Evolutionary conservation across 2,888 invertebrate genomes (phyloP), one percentile per base, ranked within the genome.

Genomic region (Oxytorus armatus): DNA sequence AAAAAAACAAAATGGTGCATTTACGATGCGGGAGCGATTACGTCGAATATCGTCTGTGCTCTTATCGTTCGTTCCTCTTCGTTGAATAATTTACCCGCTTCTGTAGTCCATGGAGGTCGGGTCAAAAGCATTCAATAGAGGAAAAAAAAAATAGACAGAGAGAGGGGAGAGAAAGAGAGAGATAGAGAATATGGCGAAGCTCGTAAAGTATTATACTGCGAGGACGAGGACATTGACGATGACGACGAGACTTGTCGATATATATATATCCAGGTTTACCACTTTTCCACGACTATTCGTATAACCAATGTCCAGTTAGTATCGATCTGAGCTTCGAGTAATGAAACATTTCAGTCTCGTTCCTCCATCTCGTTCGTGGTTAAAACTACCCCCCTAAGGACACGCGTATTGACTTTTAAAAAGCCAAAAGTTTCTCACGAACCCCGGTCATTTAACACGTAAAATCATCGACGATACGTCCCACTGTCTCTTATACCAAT

Each of bases 21-120:
- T 57, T 39, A 76, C 77, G 66, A 85, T 85, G 85, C 84, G 84
- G 84, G 84, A 83, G 70, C 73, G 78, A 83, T 85, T 84, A 81
- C 57, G 74, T 84, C 53, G 69, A 82, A 84, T 65, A 65, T 82
- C 82, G 76, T 53, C 63, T 79, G 72, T 79, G 65, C 76, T 55
- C 79, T 83, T 85, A 85, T 85, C 84, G 82, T 82, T 77, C 82
- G 65, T 85, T 85, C 80, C 82, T 79, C 83, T 77, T 75, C 75
- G 75, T 51, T 85, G 81, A 84, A 85, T 85, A 85, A 84, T 85
- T 85, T 81, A 85, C 75, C 59, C 59, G 51, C 74, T 68, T n/a
- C n/a, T 47, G 63, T 53, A 68, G 76, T 70, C 65, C 70, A 82
- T 81, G 73, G 79, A 81, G 79, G 82, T 68, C 77, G 76, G 47